Conservation (phyloP, 2,797 vertebrate genomes). For the Momotus momota region DNA sequence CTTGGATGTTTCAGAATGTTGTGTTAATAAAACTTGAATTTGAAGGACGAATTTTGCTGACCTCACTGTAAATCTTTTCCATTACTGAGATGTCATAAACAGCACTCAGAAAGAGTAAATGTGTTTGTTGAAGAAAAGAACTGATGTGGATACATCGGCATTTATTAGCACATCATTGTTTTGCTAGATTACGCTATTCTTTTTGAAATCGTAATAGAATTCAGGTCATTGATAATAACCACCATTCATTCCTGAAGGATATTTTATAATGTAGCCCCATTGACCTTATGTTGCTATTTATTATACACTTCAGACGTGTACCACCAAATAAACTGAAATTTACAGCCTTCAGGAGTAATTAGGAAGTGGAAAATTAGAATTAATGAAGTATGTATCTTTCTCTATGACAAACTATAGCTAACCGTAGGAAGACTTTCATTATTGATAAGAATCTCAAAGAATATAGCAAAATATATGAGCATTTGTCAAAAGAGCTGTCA, state of each 20-base stretch:
- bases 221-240: slow-evolving; percentile 15
- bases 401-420: not conserved
- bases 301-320: not conserved
- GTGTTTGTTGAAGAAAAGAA: not conserved
- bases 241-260: not conserved
- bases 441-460: not conserved
- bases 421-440: not conserved
- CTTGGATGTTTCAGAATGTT: not conserved
- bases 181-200: not conserved
- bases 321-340: not conserved
- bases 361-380: not conserved
- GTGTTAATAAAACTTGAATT: slow-evolving; percentile 5
- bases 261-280: not conserved
- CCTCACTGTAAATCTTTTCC: slow-evolving; percentile 3
- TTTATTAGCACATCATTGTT: not conserved
- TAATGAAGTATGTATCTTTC: not conserved
- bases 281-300: not conserved
- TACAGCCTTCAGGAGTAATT: not conserved
- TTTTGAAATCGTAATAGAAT: slow-evolving; percentile 12
- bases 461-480: not conserved
- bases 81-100: slow-evolving; percentile 22
- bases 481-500: not conserved
- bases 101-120: slow-evolving; percentile 27
- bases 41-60: slow-evolving; percentile 36
- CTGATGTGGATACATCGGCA: not conserved